Evolutionary conservation across 2,888 invertebrate species (phyloP), one percentile per base, ranked within the genome.

Genomic region (Nephrotoma flavescens): DNA sequence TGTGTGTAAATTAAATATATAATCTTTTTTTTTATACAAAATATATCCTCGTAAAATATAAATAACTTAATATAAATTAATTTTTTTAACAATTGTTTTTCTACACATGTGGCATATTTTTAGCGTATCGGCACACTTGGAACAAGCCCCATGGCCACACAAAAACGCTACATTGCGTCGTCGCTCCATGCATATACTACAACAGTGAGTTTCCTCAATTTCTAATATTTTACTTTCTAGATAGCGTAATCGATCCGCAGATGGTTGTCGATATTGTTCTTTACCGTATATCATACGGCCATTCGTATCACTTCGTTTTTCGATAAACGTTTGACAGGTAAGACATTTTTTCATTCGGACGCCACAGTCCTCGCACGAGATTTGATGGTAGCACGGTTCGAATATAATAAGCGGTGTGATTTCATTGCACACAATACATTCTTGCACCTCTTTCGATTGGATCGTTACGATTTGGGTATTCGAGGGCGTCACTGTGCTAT

Each of bases 131-230:
- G 97, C 95, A 90, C 97, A 97, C 88, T 94, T 94, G 86, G 95
- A 94, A 91, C 97, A 97, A 12, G 97, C 95, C 41, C 95, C 95
- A 89, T 97, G 97, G 1, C 97, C 97, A 89, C 97, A 97, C n/a
- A 97, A 92, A 90, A 97, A 97, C 41, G 95, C 97, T 31, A 97
- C 95, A 89, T 96, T 96, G 52, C 95, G 92, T 87, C 94, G 93
- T 47, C 96, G 92, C 89, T 97, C 97, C 97, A 97, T 96, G 90
- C 97, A 97, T 89, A 97, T 97, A 87, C 96, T 95, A 90, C 97
- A 97, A 90, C 95, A 95, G 89, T 96, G 95, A 19, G 96, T 95
- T 89, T 97, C 97, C 90, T 97, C 97, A 88, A 97, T 95, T 91
- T 97, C 97, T 83, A 95, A 95, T 87, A 97, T 95, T 91, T 96